Conservation (phyloP, 1,140 invertebrate species). For the Ladona fulva region DNA sequence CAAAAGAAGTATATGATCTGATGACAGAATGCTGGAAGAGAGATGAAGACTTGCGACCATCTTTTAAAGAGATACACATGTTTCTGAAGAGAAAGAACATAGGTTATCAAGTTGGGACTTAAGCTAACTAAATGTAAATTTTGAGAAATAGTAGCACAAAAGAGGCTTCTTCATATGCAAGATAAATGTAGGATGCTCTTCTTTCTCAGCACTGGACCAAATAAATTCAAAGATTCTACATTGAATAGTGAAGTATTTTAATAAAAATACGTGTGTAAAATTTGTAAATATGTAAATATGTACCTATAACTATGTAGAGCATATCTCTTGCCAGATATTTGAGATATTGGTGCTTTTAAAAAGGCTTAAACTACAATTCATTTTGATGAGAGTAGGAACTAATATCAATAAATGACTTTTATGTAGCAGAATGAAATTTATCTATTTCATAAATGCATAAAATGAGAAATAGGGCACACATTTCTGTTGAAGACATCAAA, state of each 20-base stretch:
- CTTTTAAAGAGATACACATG: slow-evolving; percentile 64
- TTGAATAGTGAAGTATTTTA: neutral
- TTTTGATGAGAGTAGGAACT: neutral
- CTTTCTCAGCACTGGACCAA: neutral
- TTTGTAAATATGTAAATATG: neutral
- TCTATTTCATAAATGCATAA: no score
- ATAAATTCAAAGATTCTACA: neutral
- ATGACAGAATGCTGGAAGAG: slow-evolving; percentile 71
- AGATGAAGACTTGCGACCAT: slow-evolving; percentile 54
- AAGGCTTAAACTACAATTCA: neutral
- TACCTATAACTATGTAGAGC: neutral
- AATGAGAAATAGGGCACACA: no score
- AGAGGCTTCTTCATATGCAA: no score
- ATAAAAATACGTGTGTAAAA: neutral
- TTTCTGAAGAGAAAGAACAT: slow-evolving; percentile 51
- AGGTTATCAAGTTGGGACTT: slow-evolving; percentile 7
- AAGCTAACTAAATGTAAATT: neutral
- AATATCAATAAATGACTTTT: neutral
- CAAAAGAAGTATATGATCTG: slow-evolving; percentile 65
- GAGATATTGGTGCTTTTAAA: neutral
- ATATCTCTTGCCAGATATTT: neutral
- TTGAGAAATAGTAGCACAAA: no score
- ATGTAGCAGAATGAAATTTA: neutral
- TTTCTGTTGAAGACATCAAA: no score
- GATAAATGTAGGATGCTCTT: no score